A percentile compares a stretch with the other conserved stretches of the same genome.
Conservation (phyloP, 2,888 invertebrate species). For the Fabriciana adippe region DNA sequence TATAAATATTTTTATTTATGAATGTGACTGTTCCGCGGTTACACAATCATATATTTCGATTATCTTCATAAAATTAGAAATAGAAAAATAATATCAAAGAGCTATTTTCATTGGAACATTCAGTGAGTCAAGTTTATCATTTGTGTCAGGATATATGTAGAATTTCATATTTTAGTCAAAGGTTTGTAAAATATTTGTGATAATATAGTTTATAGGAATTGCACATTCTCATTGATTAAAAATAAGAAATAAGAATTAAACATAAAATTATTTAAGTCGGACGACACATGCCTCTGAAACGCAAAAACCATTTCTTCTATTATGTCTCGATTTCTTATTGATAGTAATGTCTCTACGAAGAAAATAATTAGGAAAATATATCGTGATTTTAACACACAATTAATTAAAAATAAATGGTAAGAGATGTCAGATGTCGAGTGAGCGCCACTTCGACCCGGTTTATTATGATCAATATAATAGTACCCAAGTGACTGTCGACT, state of each 20-base stretch:
- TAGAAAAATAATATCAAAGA: slow-evolving; percentile 83
- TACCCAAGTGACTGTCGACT: slow-evolving; percentile 70
- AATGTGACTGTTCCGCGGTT: slow-evolving; percentile 75
- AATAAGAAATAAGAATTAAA: slow-evolving; percentile 48
- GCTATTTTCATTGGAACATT: slow-evolving; percentile 76
- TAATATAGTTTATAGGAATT: slow-evolving; percentile 42
- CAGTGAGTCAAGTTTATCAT: slow-evolving; percentile 57
- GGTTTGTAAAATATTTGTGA: slow-evolving; percentile 46
- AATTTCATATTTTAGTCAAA: slow-evolving; percentile 53
- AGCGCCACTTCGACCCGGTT: slow-evolving; percentile 57
- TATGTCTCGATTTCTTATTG: slow-evolving; percentile 73
- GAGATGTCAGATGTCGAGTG: slow-evolving; percentile 46
- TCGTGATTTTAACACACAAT: slow-evolving; percentile 75
- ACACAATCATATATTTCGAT: slow-evolving; percentile 75
- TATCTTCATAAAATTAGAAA: slow-evolving; percentile 80
- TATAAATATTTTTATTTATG: slow-evolving; percentile 80
- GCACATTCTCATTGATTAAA: slow-evolving; percentile 48
- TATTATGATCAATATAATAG: slow-evolving; percentile 67
- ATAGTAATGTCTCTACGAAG: slow-evolving; percentile 60
- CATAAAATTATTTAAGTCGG: slow-evolving; percentile 41
- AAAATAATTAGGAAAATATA: slow-evolving; percentile 60
- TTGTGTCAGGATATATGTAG: slow-evolving; percentile 41
- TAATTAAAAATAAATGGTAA: slow-evolving; percentile 53
- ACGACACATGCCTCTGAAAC: slow-evolving; percentile 57
- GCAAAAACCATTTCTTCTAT: slow-evolving; percentile 60